Evolutionary conservation across 2,113 vertebrate genomes (phyloP).

Genomic region (Plectropomus leopardus): DNA sequence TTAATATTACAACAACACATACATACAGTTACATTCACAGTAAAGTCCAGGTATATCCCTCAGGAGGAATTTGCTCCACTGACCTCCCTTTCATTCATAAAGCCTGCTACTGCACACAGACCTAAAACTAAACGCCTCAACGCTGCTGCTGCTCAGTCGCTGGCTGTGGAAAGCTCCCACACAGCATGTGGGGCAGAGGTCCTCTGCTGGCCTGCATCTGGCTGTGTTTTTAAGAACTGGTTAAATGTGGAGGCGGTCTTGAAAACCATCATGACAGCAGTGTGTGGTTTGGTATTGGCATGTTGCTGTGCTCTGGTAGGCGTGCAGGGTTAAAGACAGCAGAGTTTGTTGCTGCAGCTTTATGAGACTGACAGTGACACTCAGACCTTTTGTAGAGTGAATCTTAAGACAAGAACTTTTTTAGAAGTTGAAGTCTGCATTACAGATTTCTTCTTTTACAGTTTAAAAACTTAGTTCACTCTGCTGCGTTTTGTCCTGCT

Average conservation of each 20-base stretch:
- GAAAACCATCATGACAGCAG: background rate
- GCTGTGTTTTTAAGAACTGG: constrained; percentile 10
- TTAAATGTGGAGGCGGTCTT: background rate
- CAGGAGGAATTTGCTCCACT: constrained; percentile 34
- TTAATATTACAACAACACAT: background rate
- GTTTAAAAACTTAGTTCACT: constrained; percentile 7
- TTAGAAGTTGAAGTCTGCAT: background rate
- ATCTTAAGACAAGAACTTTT: background rate
- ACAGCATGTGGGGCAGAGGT: constrained; percentile 30
- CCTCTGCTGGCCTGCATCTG: constrained; percentile 7
- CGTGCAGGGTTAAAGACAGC: background rate
- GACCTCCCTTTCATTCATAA: constrained; percentile 47
- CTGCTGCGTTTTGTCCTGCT: constrained; percentile 13
- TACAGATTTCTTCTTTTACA: background rate
- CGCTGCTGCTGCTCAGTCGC: background rate
- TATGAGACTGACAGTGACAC: constrained; percentile 2
- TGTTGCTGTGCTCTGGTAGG: background rate
- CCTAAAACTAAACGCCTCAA: constrained; percentile 8
- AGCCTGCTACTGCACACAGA: constrained; percentile 1
- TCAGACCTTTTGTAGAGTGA: constrained; percentile 2
- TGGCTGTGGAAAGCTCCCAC: constrained; percentile 32
- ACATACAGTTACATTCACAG: background rate
- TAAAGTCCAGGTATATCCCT: background rate
- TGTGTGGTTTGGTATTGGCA: constrained; percentile 8
- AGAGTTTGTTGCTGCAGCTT: constrained; percentile 14